Evolutionary conservation across 2,888 invertebrate genomes (phyloP).

Genomic region (Rhabditophanes sp.): DNA sequence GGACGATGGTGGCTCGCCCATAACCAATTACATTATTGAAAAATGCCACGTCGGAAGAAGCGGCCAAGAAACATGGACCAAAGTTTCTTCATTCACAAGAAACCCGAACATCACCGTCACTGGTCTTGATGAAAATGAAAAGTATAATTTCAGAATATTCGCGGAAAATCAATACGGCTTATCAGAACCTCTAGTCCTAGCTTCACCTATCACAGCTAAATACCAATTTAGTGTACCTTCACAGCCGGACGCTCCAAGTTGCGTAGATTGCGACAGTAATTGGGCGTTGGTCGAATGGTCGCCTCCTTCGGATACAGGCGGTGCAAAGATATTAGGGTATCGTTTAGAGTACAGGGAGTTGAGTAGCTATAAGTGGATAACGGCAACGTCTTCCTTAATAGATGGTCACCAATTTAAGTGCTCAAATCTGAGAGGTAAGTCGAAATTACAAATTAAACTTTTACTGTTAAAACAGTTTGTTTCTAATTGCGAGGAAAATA

Average conservation of each 20-base stretch:
- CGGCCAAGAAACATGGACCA: slow-evolving; percentile 72
- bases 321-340: slow-evolving; percentile 81
- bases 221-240: slow-evolving; percentile 63
- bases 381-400: too few species aligned
- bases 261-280: slow-evolving; percentile 64
- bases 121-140: slow-evolving; percentile 73
- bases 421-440: too few species aligned
- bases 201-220: slow-evolving; percentile 75
- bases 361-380: slow-evolving; percentile 54
- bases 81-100: slow-evolving; percentile 55
- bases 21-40: slow-evolving; percentile 73
- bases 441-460: too few species aligned
- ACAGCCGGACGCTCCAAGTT: slow-evolving; percentile 32
- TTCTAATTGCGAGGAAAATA: too few species aligned
- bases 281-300: slow-evolving; percentile 81
- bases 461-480: too few species aligned
- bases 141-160: slow-evolving; percentile 78
- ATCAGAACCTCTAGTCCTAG: slow-evolving; percentile 74
- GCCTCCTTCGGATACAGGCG: slow-evolving; percentile 76
- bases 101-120: too few species aligned
- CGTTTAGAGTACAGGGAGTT: slow-evolving; percentile 72
- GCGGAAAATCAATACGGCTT: slow-evolving; percentile 96
- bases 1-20: slow-evolving; percentile 64
- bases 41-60: slow-evolving; percentile 48
- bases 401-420: too few species aligned